Percentiles rank a stretch among this genome's conserved stretches.
Evolutionary conservation across 2,797 vertebrate species (phyloP).

Genomic region (Eospalax fontanierii): DNA sequence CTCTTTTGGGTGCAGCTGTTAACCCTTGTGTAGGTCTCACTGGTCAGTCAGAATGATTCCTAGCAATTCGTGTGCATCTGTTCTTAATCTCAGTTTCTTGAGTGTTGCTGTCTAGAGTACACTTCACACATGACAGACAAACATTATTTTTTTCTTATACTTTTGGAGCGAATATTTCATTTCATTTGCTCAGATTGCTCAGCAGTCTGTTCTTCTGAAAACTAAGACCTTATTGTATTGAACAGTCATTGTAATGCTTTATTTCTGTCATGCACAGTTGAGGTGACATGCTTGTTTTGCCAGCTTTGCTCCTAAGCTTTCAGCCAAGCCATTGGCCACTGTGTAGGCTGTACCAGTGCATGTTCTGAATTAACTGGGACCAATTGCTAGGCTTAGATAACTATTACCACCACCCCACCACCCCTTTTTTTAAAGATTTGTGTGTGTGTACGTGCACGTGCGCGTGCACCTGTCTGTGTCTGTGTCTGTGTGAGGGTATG

Average conservation of each 20-base stretch:
- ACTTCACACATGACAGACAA: background rate
- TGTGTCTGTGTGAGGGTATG: too few relatives aligned
- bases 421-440: too few relatives aligned
- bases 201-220: conserved; percentile 7
- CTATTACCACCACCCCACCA: background rate
- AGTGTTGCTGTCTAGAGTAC: background rate
- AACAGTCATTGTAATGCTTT: background rate
- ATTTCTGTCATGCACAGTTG: background rate
- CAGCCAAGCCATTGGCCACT: background rate
- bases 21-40: too few relatives aligned
- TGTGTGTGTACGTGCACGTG: too few relatives aligned
- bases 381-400: background rate
- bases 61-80: too few relatives aligned
- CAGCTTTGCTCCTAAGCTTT: background rate
- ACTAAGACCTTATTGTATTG: background rate
- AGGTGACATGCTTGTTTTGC: conserved; percentile 20
- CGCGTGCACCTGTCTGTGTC: too few relatives aligned
- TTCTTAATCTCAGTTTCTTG: background rate
- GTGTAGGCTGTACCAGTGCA: background rate
- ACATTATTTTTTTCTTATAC: background rate
- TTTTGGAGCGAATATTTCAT: conserved; percentile 41
- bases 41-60: too few relatives aligned
- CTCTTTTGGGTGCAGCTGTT: too few relatives aligned
- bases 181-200: background rate
- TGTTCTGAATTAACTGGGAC: conserved; percentile 23